phyloP scores from a whole-genome alignment of 1,140 invertebrate genomes.

The Atopsyche davidsoni region DNA sequence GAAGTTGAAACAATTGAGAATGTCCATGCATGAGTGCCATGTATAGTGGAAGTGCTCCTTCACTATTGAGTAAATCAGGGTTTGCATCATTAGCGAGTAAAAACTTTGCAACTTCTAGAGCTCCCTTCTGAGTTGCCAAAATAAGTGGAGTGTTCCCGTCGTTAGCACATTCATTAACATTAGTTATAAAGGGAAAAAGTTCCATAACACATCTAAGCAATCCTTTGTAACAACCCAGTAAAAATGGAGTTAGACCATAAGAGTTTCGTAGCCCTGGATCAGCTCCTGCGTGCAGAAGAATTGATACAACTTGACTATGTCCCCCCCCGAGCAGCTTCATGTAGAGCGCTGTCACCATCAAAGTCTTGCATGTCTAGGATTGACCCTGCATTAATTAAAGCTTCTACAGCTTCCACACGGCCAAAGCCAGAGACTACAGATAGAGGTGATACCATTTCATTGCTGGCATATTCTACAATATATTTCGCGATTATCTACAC shows the following conservation, averaged over 20 bases:
- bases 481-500: constrained; percentile 42
- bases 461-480: constrained; percentile 43
- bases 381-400: constrained; percentile 58
- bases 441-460: constrained; percentile 54
- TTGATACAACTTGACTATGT: constrained; percentile 49
- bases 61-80: constrained; percentile 36
- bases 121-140: constrained; percentile 35
- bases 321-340: constrained; percentile 59
- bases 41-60: constrained; percentile 36
- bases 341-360: constrained; percentile 63
- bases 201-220: constrained; percentile 34
- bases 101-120: constrained; percentile 37
- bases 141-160: constrained; percentile 41
- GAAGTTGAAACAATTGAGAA: constrained; percentile 35
- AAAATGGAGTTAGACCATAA: constrained; percentile 51
- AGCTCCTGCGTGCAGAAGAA: constrained; percentile 60
- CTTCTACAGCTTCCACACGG: constrained; percentile 50
- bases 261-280: constrained; percentile 53
- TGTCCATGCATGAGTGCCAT: constrained; percentile 36
- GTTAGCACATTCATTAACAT: constrained; percentile 38
- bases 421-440: constrained; percentile 63
- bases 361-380: constrained; percentile 60
- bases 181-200: constrained; percentile 37
- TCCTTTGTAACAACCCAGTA: constrained; percentile 49
- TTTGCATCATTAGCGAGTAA: constrained; percentile 40